These are phyloP conservation scores for Siderastrea radians DNA, from an alignment of 92 coral and sea anemone genomes.

Conservation along the genomic window DNA sequence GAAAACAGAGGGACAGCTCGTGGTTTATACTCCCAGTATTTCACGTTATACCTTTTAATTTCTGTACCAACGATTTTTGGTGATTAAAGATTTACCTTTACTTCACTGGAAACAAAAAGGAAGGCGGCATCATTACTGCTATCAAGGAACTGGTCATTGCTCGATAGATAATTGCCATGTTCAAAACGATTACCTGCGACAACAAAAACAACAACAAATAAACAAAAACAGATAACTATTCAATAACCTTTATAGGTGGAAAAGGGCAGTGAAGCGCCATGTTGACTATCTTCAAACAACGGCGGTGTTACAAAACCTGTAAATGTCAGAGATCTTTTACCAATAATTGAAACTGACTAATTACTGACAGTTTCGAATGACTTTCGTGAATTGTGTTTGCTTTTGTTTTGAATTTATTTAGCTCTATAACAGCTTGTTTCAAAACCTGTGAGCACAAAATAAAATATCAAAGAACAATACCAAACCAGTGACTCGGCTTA, in stretches of 20 bases:
- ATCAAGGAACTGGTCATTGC: constrained; percentile 81
- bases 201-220: background rate
- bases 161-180: constrained; percentile 90
- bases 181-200: constrained; percentile 77
- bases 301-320: too few species aligned
- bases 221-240: background rate
- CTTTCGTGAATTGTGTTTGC: too few species aligned
- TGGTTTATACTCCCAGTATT: background rate
- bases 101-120: constrained; percentile 74
- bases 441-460: too few species aligned
- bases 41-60: background rate
- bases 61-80: background rate
- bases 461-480: too few species aligned
- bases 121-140: constrained; percentile 80
- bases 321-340: too few species aligned
- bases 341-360: too few species aligned
- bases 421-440: too few species aligned
- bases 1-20: too few species aligned
- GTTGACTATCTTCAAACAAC: background rate
- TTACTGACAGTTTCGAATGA: too few species aligned
- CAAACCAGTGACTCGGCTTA: too few species aligned
- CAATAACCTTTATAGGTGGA: background rate
- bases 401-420: too few species aligned
- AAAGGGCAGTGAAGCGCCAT: background rate
- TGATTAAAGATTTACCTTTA: constrained; percentile 60